Evolutionary conservation across 1,140 invertebrate species (phyloP), one percentile per base, ranked within the genome.

Genomic region (Sarcophaga peregrina): DNA sequence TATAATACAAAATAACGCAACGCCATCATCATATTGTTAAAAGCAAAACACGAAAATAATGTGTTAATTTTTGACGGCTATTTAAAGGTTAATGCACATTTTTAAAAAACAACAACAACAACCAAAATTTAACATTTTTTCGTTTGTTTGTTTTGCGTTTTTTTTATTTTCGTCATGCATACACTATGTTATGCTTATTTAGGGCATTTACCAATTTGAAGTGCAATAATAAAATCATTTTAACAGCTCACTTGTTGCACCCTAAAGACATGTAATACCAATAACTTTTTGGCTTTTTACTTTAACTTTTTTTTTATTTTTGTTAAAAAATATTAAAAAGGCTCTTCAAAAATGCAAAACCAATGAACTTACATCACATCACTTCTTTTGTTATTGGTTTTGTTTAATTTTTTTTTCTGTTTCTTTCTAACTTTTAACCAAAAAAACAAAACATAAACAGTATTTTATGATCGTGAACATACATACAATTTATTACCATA

Each of bases 21-120:
- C 25, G 25, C 25, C 25, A 37, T 1, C 25, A 37, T 37, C 4
- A 4, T 37, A 37, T 37, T 37, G 25, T 37, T 37, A 37, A 37
- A 37, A 37, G 25, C n/a, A n/a, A 37, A 37, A 37, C 4, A 37
- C 25, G 25, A 37, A 37, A 37, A 37, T 1, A 37, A n/a, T n/a
- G 25, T 37, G 25, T 37, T 37, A 37, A 37, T 37, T 37, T 37
- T 37, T 37, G 25, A 37, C 25, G 25, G 25, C 25, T 52, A 10
- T 58, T 58, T 58, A 58, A 58, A 58, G 54, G 54, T 58, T 58
- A 58, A 58, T 58, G 54, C 54, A 58, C 54, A 58, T 58, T 58
- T 58, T 58, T 58, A 58, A n/a, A n/a, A 37, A 37, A 37, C 25
- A 37, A 37, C 25, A 37, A 37, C 25, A 37, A 37, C 25, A 37